These are phyloP conservation scores for Eupsittula cactorum DNA, from an alignment of 2,113 vertebrate genomes.

Conservation along the genomic window DNA sequence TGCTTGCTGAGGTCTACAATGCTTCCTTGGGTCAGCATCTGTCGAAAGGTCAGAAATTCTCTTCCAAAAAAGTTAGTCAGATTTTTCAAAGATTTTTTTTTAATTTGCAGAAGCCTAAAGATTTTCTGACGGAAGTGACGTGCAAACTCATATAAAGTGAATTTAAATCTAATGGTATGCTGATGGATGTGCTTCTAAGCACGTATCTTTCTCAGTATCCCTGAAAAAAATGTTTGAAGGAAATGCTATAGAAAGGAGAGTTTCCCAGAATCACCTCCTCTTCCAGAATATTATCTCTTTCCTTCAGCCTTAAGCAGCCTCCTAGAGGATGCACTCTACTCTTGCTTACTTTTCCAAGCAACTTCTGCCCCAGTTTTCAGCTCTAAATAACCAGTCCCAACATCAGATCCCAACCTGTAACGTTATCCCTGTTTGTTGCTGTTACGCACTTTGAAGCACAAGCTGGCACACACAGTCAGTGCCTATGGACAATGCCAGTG, in stretches of 20 bases:
- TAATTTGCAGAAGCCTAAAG: not conserved
- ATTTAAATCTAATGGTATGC: not conserved
- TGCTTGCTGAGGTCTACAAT: not conserved
- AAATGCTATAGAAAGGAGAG: not conserved
- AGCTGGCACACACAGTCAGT: not conserved
- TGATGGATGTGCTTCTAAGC: not conserved
- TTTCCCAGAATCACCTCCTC: not conserved
- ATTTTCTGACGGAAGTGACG: not conserved
- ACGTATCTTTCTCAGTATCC: not conserved
- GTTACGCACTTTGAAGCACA: not conserved
- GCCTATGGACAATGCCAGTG: not conserved
- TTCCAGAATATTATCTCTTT: not conserved
- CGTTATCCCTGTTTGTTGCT: fast-evolving
- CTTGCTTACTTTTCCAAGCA: not conserved
- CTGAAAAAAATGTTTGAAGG: not conserved
- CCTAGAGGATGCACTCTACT: not conserved
- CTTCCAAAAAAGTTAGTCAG: not conserved
- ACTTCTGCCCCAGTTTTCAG: not conserved
- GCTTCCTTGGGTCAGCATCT: not conserved
- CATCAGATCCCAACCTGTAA: not conserved
- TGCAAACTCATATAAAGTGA: not conserved
- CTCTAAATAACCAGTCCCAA: not conserved
- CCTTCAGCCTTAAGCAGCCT: not conserved
- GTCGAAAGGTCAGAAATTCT: fast-evolving
- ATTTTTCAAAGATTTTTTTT: not conserved